Evolutionary conservation across 2,888 invertebrate genomes (phyloP).

Genomic region (Euzophera pinguis): DNA sequence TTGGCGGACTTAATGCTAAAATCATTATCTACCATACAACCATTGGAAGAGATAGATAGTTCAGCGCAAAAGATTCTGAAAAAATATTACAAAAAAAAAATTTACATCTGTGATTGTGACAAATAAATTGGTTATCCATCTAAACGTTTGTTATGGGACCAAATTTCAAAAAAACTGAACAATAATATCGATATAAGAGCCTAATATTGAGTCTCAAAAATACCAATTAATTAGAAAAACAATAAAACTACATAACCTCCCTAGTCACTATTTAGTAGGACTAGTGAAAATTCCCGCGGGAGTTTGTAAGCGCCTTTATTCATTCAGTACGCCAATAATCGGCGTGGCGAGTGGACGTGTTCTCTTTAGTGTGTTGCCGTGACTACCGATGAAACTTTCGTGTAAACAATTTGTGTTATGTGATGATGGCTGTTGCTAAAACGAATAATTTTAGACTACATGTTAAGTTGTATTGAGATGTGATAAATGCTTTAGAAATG

Average conservation of each 20-base stretch:
- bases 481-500: slow-evolving; percentile 50
- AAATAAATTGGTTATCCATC: too few relatives aligned
- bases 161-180: too few relatives aligned
- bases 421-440: slow-evolving; percentile 12
- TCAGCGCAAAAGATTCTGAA: too few relatives aligned
- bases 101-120: too few relatives aligned
- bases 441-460: slow-evolving; percentile 13
- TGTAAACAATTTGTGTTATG: not conserved
- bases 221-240: too few relatives aligned
- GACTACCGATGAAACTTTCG: not conserved
- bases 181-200: too few relatives aligned
- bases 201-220: too few relatives aligned
- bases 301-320: not conserved
- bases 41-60: too few relatives aligned
- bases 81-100: too few relatives aligned
- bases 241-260: not conserved
- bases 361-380: not conserved
- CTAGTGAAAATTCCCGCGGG: slow-evolving; percentile 4
- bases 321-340: not conserved
- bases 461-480: slow-evolving; percentile 20
- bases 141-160: too few relatives aligned
- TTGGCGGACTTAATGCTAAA: too few relatives aligned
- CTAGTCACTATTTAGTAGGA: not conserved
- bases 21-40: too few relatives aligned
- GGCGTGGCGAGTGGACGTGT: not conserved